Percentiles rank a stretch among this genome's conserved stretches.
phyloP scores from a whole-genome alignment of 1,140 invertebrate genomes.

The Aphidius gifuensis region DNA sequence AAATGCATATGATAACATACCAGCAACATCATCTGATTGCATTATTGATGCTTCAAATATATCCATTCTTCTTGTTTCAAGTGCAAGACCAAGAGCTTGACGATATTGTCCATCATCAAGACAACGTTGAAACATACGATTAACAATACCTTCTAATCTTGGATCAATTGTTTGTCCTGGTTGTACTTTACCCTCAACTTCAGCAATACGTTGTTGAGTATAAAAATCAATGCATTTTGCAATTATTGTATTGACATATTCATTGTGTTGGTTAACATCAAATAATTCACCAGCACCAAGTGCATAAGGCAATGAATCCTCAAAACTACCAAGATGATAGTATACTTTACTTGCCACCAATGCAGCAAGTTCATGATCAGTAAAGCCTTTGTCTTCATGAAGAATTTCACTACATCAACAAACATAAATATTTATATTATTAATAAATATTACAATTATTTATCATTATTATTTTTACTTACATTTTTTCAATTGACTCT shows the following conservation, averaged over 20 bases:
- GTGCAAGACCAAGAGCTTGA: constrained; percentile 88
- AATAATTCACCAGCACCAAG: constrained; percentile 90
- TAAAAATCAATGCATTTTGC: constrained; percentile 96
- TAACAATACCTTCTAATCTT: constrained; percentile 89
- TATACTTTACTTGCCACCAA: constrained; percentile 98
- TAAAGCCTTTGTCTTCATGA: constrained; percentile 87
- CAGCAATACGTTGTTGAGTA: constrained; percentile 77
- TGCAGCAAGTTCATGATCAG: constrained; percentile 87
- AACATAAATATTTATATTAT: constrained; percentile 5
- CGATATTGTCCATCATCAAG: constrained; percentile 91
- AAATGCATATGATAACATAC: constrained; percentile 92
- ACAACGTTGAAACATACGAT: constrained; percentile 95
- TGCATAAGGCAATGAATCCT: constrained; percentile 92
- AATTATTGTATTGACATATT: constrained; percentile 97
- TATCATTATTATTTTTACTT: constrained; percentile 38
- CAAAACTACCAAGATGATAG: constrained; percentile 94
- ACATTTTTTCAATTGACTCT: constrained; percentile 96
- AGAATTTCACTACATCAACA: constrained; percentile 75
- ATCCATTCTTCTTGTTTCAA: constrained; percentile 95
- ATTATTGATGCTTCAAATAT: constrained; percentile 89
- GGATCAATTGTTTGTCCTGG: constrained; percentile 74
- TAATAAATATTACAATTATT: too few relatives aligned
- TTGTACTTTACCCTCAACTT: constrained; percentile 60
- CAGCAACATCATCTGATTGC: constrained; percentile 84
- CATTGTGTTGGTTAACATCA: constrained; percentile 87